These are phyloP conservation scores for Chrysina gloriosa DNA, from an alignment of 2,888 invertebrate species.

Conservation along the genomic window DNA sequence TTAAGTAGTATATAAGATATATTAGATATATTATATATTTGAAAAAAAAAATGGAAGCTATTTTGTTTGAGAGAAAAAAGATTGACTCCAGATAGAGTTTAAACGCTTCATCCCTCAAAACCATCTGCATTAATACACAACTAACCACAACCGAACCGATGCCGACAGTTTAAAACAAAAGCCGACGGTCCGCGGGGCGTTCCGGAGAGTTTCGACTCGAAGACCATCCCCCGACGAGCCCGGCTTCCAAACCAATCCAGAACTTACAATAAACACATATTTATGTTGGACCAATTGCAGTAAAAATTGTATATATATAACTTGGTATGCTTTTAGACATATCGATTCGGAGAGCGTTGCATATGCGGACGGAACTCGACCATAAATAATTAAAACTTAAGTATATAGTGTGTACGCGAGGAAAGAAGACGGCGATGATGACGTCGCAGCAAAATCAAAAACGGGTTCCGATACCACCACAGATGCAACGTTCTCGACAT, in stretches of 20 bases:
- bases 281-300: constrained; percentile 57
- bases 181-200: constrained; percentile 40
- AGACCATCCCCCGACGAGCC: neutral
- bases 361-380: constrained; percentile 19
- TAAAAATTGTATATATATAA: constrained; percentile 55
- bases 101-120: constrained; percentile 64
- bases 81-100: constrained; percentile 70
- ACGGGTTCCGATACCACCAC: neutral
- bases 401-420: neutral
- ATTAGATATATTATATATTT: constrained; percentile 68
- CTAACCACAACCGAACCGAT: constrained; percentile 69
- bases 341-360: constrained; percentile 51
- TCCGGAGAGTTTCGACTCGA: no score
- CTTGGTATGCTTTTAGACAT: constrained; percentile 58
- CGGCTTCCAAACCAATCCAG: constrained; percentile 62
- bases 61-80: constrained; percentile 76
- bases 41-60: constrained; percentile 66
- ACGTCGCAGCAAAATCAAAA: constrained; percentile 30
- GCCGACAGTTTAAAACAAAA: constrained; percentile 69
- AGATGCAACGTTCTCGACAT: constrained; percentile 24
- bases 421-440: neutral
- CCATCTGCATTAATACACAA: constrained; percentile 65
- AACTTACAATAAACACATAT: constrained; percentile 61
- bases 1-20: constrained; percentile 67
- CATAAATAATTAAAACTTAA: constrained; percentile 1